A percentile compares a stretch with the other conserved stretches of the same genome.
These are phyloP conservation scores for Chaetodon trifascialis DNA, from an alignment of 2,113 vertebrate species.

Conservation along the genomic window DNA sequence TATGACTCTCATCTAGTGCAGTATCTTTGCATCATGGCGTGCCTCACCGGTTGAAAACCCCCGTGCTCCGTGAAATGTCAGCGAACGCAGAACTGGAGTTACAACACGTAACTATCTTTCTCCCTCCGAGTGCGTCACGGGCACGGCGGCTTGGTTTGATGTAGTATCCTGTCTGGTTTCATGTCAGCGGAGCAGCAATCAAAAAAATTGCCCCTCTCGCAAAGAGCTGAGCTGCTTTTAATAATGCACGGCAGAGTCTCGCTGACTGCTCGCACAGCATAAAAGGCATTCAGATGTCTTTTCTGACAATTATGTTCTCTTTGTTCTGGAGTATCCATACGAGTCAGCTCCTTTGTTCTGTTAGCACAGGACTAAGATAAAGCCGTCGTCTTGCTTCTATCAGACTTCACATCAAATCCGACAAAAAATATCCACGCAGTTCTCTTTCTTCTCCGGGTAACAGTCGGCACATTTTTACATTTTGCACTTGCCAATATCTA, in stretches of 20 bases:
- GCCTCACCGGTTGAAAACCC: background rate
- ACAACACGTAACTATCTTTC: background rate
- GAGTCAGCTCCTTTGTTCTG: slow-evolving; percentile 38
- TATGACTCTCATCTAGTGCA: background rate
- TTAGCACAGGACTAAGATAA: slow-evolving; percentile 2
- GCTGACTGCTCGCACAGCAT: slow-evolving; percentile 1
- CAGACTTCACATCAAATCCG: slow-evolving; percentile 37
- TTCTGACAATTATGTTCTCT: slow-evolving; percentile 29
- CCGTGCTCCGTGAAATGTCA: background rate
- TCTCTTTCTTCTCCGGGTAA: background rate
- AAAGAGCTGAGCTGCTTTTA: slow-evolving; percentile 35
- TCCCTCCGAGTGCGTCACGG: background rate
- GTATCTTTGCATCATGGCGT: background rate
- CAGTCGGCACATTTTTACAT: background rate
- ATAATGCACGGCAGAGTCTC: slow-evolving; percentile 37
- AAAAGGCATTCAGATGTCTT: slow-evolving; percentile 36
- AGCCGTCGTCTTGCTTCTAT: slow-evolving; percentile 7
- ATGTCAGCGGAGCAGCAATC: slow-evolving; percentile 14
- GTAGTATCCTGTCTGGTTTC: slow-evolving; percentile 25
- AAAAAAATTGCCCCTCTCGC: background rate
- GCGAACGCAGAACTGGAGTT: background rate
- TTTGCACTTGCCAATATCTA: background rate
- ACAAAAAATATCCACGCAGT: background rate
- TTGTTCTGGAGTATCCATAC: slow-evolving; percentile 28
- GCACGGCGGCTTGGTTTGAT: slow-evolving; percentile 20